phyloP scores from a whole-genome alignment of 2,113 vertebrate species.

The Rhineura floridana region DNA sequence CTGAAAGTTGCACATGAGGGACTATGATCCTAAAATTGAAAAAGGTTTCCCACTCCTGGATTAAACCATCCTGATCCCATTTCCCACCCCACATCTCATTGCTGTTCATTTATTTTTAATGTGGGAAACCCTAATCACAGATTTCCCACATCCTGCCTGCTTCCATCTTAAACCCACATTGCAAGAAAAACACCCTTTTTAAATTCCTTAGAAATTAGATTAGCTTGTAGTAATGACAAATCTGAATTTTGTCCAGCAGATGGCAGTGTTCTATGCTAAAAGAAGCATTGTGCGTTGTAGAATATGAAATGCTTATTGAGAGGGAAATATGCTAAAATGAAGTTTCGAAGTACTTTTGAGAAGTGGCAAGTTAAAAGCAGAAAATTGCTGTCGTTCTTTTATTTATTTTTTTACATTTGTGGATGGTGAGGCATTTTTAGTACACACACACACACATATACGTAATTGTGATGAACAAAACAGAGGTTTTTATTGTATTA shows the following conservation, averaged over 20 bases:
- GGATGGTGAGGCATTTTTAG: no score
- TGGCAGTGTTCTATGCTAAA: slow-evolving; percentile 64
- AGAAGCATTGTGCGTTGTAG: neutral
- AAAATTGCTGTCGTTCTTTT: neutral
- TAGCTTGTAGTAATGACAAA: slow-evolving; percentile 17
- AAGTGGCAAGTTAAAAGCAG: neutral
- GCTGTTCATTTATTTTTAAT: neutral
- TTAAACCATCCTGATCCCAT: neutral
- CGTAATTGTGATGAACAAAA: no score
- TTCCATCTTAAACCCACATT: neutral
- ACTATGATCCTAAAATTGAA: no score
- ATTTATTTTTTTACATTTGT: neutral
- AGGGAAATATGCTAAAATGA: neutral
- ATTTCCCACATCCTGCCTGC: neutral
- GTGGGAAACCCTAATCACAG: neutral
- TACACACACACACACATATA: no score
- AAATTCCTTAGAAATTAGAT: neutral
- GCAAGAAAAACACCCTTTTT: neutral
- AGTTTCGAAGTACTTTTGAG: neutral
- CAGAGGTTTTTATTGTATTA: no score
- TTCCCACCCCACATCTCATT: neutral
- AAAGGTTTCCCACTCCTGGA: no score
- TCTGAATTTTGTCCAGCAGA: slow-evolving; percentile 67
- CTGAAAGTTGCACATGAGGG: no score
- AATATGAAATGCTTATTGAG: neutral